Base-by-base conservation (phyloP, 2,888 invertebrate genomes). In the Drosophila tanythrix region DNA sequence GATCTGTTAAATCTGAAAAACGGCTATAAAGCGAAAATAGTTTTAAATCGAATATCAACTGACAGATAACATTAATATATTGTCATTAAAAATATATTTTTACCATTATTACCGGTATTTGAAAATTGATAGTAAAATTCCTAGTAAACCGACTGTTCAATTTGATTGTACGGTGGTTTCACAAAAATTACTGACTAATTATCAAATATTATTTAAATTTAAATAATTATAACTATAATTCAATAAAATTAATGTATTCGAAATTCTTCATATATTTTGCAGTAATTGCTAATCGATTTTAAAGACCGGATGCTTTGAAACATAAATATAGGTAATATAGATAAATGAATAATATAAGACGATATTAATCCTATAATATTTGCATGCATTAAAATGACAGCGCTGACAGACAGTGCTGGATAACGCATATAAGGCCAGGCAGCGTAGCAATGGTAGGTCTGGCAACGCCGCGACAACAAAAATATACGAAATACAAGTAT, bases 401-500 rank as follows among this genome's bases (percentile, higher is more conserved):
- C 15, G 25, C 27, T 8, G 25, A 13, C 6, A 48, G 46, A 25
- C 29, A 81, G 78, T 78, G 74, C 36, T 81, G 61, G 2, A 65
- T 46, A 81, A 36, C 48, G 53, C 3, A 2, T 13, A 1, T 29
- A 21, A 18, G 3, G 27, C 2, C 36, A 31, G 31, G 10, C 35
- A 25, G 29, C 6, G 10, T 25, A 21, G 21, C 2, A 31, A 5
- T 18, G 1, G 2, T 33, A 15, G 52, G 7, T 77, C 57, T 68
- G 79, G 79, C 82, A 79, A 74, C 79, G 59, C 79, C 35, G 50
- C 58, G 63, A 74, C 74, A 81, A 81, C 79, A 79, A 79, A 81
- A 81, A 70, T 82, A 82, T 70, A 65, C 82, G 80, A 80, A 82
- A 68, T 71, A 71, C 82, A 82, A 82, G 79, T 82, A 81, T 68